phyloP scores from a whole-genome alignment of 2,797 vertebrate genomes.

The Gallirallus australis region DNA sequence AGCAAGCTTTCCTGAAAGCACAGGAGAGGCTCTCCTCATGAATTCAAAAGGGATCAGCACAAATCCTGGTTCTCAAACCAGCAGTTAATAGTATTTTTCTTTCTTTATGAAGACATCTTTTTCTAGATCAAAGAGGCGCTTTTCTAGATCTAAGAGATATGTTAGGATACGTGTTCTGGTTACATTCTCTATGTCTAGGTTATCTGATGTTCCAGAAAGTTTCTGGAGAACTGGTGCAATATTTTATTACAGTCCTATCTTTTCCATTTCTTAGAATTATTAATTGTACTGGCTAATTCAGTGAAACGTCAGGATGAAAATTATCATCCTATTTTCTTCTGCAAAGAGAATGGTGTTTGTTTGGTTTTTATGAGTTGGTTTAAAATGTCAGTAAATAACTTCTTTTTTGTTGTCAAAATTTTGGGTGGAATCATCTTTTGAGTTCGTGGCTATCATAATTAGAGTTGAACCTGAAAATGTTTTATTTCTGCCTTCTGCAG shows the following conservation, averaged over 20 bases:
- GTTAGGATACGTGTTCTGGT: not conserved
- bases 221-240: not conserved
- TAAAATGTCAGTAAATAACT: not conserved
- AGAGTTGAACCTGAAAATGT: not conserved
- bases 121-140: not conserved
- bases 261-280: not conserved
- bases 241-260: not conserved
- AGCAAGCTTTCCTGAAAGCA: not conserved
- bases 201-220: not conserved
- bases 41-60: not conserved
- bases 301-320: not conserved
- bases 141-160: not conserved
- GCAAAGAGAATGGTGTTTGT: not conserved
- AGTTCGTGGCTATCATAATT: not conserved
- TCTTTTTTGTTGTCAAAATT: not conserved
- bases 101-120: not conserved
- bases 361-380: not conserved
- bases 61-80: not conserved
- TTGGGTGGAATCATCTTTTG: not conserved
- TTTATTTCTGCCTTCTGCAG: not conserved
- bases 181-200: not conserved
- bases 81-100: not conserved
- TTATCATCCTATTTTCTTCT: not conserved
- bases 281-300: not conserved
- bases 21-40: not conserved